Percentiles rank a stretch among this genome's conserved stretches.
phyloP scores from a whole-genome alignment of 1,140 invertebrate genomes.

The Zaprionus vittiger region DNA sequence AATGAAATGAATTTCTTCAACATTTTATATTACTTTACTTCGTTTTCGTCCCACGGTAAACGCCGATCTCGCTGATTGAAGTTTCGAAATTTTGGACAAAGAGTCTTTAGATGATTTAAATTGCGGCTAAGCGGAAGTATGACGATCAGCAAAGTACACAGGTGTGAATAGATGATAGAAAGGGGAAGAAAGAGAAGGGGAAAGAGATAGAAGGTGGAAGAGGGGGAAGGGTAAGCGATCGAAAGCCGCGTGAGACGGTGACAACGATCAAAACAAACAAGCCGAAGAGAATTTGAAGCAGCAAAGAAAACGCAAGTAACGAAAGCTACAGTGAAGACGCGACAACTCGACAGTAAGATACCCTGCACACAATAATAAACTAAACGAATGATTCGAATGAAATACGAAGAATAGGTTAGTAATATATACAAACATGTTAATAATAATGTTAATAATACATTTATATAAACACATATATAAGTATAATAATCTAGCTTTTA shows the following conservation, averaged over 20 bases:
- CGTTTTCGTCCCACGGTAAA: neutral
- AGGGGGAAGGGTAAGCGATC: neutral
- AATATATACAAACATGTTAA: neutral
- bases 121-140: constrained; percentile 9
- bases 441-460: no score
- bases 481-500: no score
- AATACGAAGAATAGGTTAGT: neutral
- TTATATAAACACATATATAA: no score
- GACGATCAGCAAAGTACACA: neutral
- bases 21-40: no score
- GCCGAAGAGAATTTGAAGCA: constrained; percentile 16
- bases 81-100: constrained; percentile 4
- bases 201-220: neutral
- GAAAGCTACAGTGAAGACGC: neutral
- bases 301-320: neutral
- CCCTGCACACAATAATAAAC: neutral
- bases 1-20: no score
- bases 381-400: neutral
- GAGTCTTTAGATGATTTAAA: neutral
- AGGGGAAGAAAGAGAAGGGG: neutral
- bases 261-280: constrained; percentile 46
- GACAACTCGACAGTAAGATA: neutral
- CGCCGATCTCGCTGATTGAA: neutral
- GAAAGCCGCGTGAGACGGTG: neutral
- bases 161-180: neutral